Evolutionary conservation across 2,113 vertebrate genomes (phyloP).

Genomic region (Leiothrix lutea): DNA sequence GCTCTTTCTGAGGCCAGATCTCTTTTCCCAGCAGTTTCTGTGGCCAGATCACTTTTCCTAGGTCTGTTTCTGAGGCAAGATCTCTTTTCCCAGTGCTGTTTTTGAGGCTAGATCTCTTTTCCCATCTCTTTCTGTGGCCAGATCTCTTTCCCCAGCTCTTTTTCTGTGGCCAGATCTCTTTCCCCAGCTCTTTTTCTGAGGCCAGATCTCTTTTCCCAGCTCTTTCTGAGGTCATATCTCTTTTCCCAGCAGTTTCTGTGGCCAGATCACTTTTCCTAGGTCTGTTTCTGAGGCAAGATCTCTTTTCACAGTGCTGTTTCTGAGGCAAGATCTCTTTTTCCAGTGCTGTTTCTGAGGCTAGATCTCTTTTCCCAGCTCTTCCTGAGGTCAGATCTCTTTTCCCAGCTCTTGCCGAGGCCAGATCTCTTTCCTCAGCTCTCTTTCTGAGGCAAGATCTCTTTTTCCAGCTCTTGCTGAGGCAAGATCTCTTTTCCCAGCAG

Average conservation of each 20-base stretch:
- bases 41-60: not conserved
- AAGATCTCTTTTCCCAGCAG: not conserved
- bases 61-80: too few species aligned
- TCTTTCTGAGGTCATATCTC: not conserved
- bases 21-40: not conserved
- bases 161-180: not conserved
- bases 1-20: too few species aligned
- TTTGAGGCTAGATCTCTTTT: not conserved
- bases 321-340: not conserved
- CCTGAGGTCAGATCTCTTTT: not conserved
- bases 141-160: too few species aligned
- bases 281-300: not conserved
- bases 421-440: not conserved
- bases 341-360: too few species aligned
- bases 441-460: too few species aligned
- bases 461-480: not conserved
- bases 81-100: too few species aligned
- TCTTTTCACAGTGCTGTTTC: not conserved
- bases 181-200: not conserved
- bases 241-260: not conserved
- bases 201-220: not conserved
- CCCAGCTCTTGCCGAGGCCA: not conserved
- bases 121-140: not conserved
- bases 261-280: not conserved
- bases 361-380: not conserved